phyloP scores from a whole-genome alignment of 2,797 vertebrate genomes.

The Takifugu rubripes region DNA sequence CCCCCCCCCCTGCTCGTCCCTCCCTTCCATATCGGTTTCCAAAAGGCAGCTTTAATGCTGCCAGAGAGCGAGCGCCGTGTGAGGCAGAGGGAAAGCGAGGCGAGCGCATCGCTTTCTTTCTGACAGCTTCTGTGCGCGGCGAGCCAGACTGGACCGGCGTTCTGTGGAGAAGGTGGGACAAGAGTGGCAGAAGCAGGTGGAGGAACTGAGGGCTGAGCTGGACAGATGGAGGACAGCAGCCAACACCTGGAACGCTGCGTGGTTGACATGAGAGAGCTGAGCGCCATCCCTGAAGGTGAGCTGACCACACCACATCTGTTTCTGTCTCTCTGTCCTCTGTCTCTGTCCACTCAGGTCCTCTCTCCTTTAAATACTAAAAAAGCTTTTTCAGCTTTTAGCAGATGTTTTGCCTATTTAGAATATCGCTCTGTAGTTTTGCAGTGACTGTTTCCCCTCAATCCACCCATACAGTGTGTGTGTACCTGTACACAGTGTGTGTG shows the following conservation, averaged over 20 bases:
- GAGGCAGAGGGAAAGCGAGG: slow-evolving; percentile 51
- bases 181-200: slow-evolving; percentile 41
- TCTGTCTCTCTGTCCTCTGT: slow-evolving; percentile 7
- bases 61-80: slow-evolving; percentile 47
- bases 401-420: slow-evolving; percentile 3
- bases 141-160: slow-evolving; percentile 70
- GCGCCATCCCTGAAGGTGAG: slow-evolving; percentile 66
- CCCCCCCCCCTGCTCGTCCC: slow-evolving; percentile 53
- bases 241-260: slow-evolving; percentile 67
- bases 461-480: neutral
- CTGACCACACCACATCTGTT: slow-evolving; percentile 34
- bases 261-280: slow-evolving; percentile 72
- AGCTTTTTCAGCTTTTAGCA: too few species aligned
- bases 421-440: slow-evolving; percentile 7
- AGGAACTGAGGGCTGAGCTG: slow-evolving; percentile 43
- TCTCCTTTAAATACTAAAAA: slow-evolving; percentile 9
- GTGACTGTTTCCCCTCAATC: slow-evolving; percentile 8
- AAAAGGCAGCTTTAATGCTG: slow-evolving; percentile 64
- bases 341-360: slow-evolving; percentile 18
- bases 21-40: slow-evolving; percentile 67
- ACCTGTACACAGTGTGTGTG: neutral
- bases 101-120: slow-evolving; percentile 55
- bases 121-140: slow-evolving; percentile 49
- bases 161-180: slow-evolving; percentile 58
- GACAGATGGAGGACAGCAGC: slow-evolving; percentile 71